Evolutionary conservation across 1,140 invertebrate genomes (phyloP).

Genomic region (Venturia canescens): DNA sequence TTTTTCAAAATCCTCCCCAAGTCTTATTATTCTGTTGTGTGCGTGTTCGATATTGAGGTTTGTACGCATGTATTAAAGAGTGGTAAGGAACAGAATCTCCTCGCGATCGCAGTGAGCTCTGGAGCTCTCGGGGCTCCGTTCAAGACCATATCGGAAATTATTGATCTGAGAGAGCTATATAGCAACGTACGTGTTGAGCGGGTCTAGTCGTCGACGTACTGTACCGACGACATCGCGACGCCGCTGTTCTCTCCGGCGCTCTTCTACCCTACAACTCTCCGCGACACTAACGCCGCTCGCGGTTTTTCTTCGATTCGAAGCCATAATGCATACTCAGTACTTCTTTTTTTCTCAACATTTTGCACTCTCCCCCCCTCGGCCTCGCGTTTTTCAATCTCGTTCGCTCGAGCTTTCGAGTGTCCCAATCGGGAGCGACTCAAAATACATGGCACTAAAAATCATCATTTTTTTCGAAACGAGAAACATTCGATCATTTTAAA

Average conservation of each 20-base stretch:
- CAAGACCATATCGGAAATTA: constrained; percentile 67
- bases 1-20: too few species aligned
- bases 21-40: background rate
- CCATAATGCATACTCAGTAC: background rate
- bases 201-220: constrained; percentile 58
- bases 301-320: background rate
- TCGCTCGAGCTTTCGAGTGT: too few species aligned
- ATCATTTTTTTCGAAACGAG: too few species aligned
- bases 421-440: too few species aligned
- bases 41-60: constrained; percentile 16
- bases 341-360: background rate
- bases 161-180: constrained; percentile 65
- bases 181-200: constrained; percentile 52
- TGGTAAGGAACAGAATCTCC: background rate
- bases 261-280: constrained; percentile 65
- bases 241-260: constrained; percentile 71
- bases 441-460: too few species aligned
- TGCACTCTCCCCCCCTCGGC: too few species aligned
- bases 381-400: too few species aligned
- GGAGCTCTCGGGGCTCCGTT: constrained; percentile 37
- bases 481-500: too few species aligned
- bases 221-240: constrained; percentile 48
- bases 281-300: constrained; percentile 31
- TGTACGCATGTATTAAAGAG: constrained; percentile 16
- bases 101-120: too few species aligned